phyloP scores from a whole-genome alignment of 2,888 invertebrate species.

The Lithophane ornitopus region DNA sequence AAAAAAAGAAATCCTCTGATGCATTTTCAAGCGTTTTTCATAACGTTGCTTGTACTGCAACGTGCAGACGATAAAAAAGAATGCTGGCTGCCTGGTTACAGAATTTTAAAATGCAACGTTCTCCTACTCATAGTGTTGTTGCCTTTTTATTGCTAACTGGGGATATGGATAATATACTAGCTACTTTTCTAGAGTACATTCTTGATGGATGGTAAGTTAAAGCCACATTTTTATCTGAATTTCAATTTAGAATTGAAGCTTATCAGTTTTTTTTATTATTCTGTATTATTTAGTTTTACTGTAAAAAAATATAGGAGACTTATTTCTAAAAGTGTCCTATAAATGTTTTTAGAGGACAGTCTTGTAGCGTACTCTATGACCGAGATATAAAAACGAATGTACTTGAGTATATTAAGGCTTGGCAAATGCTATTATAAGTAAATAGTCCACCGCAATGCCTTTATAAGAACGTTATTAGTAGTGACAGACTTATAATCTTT shows the following conservation, averaged over 20 bases:
- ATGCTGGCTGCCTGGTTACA: slow-evolving; percentile 35
- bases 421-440: no score
- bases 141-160: slow-evolving; percentile 33
- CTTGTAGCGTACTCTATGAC: no score
- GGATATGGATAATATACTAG: slow-evolving; percentile 4
- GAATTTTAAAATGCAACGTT: slow-evolving; percentile 40
- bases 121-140: slow-evolving; percentile 20
- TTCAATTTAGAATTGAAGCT: background rate
- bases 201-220: background rate
- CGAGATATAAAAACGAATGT: no score
- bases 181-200: background rate
- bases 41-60: slow-evolving; percentile 14
- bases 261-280: no score
- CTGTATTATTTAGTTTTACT: no score
- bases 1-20: slow-evolving; percentile 26
- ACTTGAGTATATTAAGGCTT: no score
- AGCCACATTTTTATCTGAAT: background rate
- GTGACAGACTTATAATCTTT: no score
- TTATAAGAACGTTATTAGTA: no score
- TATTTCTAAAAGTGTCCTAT: no score
- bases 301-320: no score
- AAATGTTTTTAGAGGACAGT: no score
- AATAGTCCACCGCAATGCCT: no score
- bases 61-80: slow-evolving; percentile 52
- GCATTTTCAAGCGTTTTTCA: slow-evolving; percentile 31